Base-by-base conservation (phyloP, 2,888 invertebrate species). In the Oxycera nigricornis region DNA sequence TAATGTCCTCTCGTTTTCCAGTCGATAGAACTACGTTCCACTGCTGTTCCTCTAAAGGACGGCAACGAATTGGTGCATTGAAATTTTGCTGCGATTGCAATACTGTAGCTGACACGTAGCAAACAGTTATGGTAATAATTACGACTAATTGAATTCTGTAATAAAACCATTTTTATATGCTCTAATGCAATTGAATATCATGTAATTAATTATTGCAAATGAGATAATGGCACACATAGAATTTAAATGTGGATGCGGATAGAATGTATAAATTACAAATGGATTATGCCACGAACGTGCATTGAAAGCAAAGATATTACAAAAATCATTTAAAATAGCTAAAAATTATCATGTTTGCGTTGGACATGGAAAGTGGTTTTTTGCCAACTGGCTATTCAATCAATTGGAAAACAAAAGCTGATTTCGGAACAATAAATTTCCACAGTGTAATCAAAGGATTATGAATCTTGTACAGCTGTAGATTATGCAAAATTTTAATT, bases 161-260 rank as follows among this genome's bases (percentile, higher is more conserved):
- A 65, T 65, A 65, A 65, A 65, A 65, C 41, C 39, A 30, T 61
- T 61, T 55, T 55, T 55, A 59, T 59, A 59, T 14, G 9, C 14
- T 6, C 28, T 30, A 30, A 28, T 28, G 7, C 59, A 30, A 59
- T 59, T 59, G 28, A 59, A 59, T 59, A 28, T 30, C 28, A 41
- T 65, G 65, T 41, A 65, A 65, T 65, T 65, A 65, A 65, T 65
- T 65, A 65, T 65, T 65, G 65, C 65, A 39, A 65, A 65, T 22
- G 65, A 39, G 65, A 65, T 65, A 65, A 65, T 65, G 65, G 65
- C 41, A 11, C 22, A 24, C 65, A 65, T 65, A 65, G 65, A 65
- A 65, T 65, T 65, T 65, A 65, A 65, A 65, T 65, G n/a, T n/a
- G n/a, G 39, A 65, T 24, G 65, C 24, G 26, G 65, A 65, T 65